Evolutionary conservation across 2,113 vertebrate species (phyloP).

Genomic region (Cettia cetti): DNA sequence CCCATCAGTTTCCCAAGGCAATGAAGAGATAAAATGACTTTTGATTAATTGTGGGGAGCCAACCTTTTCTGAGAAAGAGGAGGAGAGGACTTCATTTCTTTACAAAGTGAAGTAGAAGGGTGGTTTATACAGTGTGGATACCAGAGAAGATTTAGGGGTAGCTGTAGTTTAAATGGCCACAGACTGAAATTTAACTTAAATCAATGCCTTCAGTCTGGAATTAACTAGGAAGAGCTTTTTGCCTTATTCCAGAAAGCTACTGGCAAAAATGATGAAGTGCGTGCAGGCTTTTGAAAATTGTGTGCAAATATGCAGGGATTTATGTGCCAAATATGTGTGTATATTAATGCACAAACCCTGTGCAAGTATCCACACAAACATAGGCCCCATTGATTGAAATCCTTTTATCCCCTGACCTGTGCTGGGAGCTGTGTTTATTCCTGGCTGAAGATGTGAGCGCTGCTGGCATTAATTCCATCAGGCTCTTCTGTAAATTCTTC

Average conservation of each 20-base stretch:
- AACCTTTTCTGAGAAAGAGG: neutral
- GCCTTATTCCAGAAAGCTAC: neutral
- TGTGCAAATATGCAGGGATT: neutral
- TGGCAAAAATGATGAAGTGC: neutral
- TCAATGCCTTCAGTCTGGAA: neutral
- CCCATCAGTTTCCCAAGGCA: neutral
- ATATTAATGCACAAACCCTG: neutral
- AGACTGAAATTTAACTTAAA: neutral
- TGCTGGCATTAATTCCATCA: neutral
- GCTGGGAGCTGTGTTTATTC: neutral
- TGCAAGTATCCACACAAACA: neutral
- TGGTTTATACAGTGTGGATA: neutral
- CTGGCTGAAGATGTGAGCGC: neutral
- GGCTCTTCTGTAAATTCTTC: neutral
- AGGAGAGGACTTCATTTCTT: neutral
- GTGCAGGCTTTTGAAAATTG: neutral
- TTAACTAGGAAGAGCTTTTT: neutral
- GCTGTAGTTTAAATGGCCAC: neutral
- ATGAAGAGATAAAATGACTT: neutral
- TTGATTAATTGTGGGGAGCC: neutral
- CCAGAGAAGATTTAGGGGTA: neutral
- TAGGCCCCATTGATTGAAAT: neutral
- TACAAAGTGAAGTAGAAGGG: neutral
- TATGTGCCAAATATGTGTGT: neutral
- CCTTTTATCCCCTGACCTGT: neutral